These are phyloP conservation scores for Apeira syringaria DNA, from an alignment of 2,888 invertebrate species.

Conservation along the genomic window DNA sequence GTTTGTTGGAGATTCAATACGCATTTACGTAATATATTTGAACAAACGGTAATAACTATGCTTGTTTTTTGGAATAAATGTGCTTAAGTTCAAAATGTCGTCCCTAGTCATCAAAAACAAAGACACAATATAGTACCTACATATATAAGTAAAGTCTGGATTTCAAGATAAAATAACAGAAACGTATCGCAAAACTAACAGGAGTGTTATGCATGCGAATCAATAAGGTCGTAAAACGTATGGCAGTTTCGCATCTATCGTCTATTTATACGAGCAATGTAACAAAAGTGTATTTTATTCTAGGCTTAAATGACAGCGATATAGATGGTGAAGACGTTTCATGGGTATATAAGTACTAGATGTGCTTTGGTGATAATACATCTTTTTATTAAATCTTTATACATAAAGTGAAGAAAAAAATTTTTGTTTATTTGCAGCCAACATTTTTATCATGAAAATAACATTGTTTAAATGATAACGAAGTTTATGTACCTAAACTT, in stretches of 20 bases:
- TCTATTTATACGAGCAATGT: conserved; percentile 44
- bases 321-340: conserved; percentile 32
- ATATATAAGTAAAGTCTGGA: conserved; percentile 1
- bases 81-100: too few relatives aligned
- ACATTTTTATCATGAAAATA: too few relatives aligned
- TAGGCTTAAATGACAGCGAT: conserved; percentile 42
- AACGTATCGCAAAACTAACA: conserved; percentile 20
- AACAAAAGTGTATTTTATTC: conserved; percentile 44
- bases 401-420: too few relatives aligned
- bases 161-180: conserved; percentile 10
- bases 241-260: conserved; percentile 29
- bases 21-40: too few relatives aligned
- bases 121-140: too few relatives aligned
- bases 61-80: too few relatives aligned
- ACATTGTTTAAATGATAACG: too few relatives aligned
- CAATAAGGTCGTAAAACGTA: conserved; percentile 29
- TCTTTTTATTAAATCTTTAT: too few relatives aligned
- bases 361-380: conserved; percentile 3
- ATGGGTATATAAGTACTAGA: conserved; percentile 22
- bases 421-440: too few relatives aligned
- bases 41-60: too few relatives aligned
- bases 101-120: conserved; percentile 13
- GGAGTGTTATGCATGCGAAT: conserved; percentile 29
- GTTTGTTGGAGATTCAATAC: too few relatives aligned
- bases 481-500: too few relatives aligned